Evolutionary conservation across 2,113 vertebrate species (phyloP).

Genomic region (Microcebus tavaratra): DNA sequence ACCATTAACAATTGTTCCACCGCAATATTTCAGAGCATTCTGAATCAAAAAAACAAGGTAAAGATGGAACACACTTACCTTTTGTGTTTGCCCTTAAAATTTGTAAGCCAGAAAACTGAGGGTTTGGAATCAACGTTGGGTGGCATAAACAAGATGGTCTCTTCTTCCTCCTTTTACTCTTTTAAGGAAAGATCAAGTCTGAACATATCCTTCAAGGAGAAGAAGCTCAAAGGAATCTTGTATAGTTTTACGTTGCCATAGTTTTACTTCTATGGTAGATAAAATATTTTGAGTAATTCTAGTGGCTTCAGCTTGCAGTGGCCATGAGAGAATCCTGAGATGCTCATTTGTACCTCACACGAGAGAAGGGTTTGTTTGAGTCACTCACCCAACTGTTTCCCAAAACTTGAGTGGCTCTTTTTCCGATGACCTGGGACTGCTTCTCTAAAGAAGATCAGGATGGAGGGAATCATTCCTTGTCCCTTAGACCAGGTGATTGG

Average conservation of each 20-base stretch:
- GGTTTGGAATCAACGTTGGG: not conserved
- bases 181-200: not conserved
- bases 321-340: not conserved
- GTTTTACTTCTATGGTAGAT: not conserved
- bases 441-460: not conserved
- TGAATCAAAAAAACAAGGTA: slow-evolving; percentile 9
- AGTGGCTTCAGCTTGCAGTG: not conserved
- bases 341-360: not conserved
- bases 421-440: not conserved
- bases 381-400: not conserved
- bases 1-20: slow-evolving; percentile 38
- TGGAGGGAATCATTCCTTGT: not conserved
- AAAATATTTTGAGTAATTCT: not conserved
- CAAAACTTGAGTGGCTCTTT: not conserved
- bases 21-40: slow-evolving; percentile 21
- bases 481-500: not conserved
- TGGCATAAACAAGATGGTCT: not conserved
- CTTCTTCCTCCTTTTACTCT: not conserved
- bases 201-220: not conserved
- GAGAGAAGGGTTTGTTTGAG: not conserved
- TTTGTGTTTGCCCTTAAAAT: not conserved
- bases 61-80: not conserved
- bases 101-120: not conserved
- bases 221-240: not conserved
- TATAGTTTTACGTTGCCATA: not conserved